Base-by-base conservation (phyloP, 2,888 invertebrate species). In the Lobophora halterata region DNA sequence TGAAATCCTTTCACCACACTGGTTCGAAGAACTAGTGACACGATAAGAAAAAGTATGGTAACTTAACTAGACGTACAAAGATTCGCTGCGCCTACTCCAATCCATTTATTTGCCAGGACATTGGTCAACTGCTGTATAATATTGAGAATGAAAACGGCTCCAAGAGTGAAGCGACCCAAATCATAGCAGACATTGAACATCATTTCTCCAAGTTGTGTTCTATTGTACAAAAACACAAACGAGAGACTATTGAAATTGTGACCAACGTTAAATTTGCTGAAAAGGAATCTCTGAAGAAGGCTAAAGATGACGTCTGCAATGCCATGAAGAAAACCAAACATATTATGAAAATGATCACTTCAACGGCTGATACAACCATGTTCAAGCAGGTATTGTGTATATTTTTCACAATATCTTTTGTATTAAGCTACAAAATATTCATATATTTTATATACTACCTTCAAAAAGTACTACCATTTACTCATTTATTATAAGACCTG, bases 181-280 rank as follows among this genome's bases (percentile, higher is more conserved):
- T 77, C 5, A 71, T 86, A 27, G 59, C 60, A 4, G 52, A 61
- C 6, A 72, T 91, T 3, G 82, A 83, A 24, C 85, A 87, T 45
- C 88, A 89, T 55, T 91, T 90, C 50, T 75, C 85, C 0, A 76
- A 87, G 44, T 61, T 91, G 0, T 82, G 83, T 42, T 88, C 83
- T 0, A 58, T 77, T 3, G 62, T 91, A 21, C 91, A 91, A 61
- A 80, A 79, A 30, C 66, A 87, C 23, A 91, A 91, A 51, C 58
- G 71, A 5, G 76, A 83, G 43, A 59, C 89, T 1, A 66, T 80
- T 1, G 61, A 70, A 3, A 60, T 68, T 8, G 48, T 89, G 4
- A 38, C 68, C 2, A 63, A 75, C 51, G 50, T 77, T 3, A 75
- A 73, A 44, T 52, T 40, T 6, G 55, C 60, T 5, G 79, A 85